phyloP scores from a whole-genome alignment of 1,140 invertebrate species.

The Papilio xuthus region DNA sequence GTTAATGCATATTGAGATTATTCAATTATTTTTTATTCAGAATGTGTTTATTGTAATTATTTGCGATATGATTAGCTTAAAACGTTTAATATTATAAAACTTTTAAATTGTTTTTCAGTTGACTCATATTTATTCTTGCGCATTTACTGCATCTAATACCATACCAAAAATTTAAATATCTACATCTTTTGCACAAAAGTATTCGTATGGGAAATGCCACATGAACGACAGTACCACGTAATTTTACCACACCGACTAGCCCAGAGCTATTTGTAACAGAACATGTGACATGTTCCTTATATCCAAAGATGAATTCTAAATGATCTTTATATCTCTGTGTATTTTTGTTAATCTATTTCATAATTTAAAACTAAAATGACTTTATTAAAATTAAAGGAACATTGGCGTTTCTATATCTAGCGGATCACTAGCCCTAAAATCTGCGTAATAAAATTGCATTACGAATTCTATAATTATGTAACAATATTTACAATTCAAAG shows the following conservation, averaged over 20 bases:
- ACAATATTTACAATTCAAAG: slow-evolving; percentile 37
- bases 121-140: not conserved
- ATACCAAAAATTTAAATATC: not conserved
- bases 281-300: not conserved
- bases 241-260: not conserved
- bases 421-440: slow-evolving; percentile 32
- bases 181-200: not conserved
- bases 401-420: slow-evolving; percentile 34
- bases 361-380: not conserved
- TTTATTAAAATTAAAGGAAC: slow-evolving; percentile 33
- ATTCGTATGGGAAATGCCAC: not conserved
- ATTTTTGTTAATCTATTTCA: slow-evolving; percentile 10
- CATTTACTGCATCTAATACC: too few species aligned
- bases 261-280: not conserved
- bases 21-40: not conserved
- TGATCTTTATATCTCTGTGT: not conserved
- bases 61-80: not conserved
- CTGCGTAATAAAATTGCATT: slow-evolving; percentile 24
- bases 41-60: not conserved
- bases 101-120: not conserved
- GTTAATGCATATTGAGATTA: not conserved
- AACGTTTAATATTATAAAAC: not conserved
- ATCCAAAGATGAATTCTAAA: not conserved
- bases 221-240: not conserved
- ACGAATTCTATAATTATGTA: slow-evolving; percentile 39